Conservation (phyloP, 2,797 vertebrate genomes). For the Darevskia nairensis region DNA sequence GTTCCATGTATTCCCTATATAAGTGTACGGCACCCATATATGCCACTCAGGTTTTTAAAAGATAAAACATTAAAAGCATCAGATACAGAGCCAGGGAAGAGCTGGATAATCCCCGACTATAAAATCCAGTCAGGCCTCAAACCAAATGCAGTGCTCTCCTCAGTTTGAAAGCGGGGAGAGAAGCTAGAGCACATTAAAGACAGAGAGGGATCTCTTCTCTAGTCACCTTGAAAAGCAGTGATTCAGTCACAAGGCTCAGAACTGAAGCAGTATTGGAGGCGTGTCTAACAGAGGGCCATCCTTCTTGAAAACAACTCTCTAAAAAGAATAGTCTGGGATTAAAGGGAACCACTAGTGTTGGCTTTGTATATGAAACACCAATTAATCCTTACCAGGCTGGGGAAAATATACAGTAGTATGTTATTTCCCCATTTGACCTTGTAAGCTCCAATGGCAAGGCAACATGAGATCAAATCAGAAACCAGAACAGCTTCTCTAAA, state of each 20-base stretch:
- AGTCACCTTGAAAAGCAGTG: not conserved
- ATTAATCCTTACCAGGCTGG: not conserved
- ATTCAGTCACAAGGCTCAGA: not conserved
- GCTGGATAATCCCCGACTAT: constrained; percentile 13
- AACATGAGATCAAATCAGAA: no score
- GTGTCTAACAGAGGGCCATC: not conserved
- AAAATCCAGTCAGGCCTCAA: constrained; percentile 24
- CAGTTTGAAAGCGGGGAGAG: constrained; percentile 52
- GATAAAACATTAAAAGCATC: not conserved
- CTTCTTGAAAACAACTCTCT: constrained; percentile 26
- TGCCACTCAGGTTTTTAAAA: constrained; percentile 39
- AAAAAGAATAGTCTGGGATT: not conserved
- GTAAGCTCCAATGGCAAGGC: no score
- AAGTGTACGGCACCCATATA: constrained; percentile 8
- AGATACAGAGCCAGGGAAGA: constrained; percentile 16
- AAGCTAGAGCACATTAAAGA: constrained; percentile 24
- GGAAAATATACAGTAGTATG: not conserved
- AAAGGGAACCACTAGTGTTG: not conserved
- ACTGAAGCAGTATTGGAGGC: not conserved
- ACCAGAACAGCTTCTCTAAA: no score
- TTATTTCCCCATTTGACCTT: not conserved
- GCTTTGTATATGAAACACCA: no score
- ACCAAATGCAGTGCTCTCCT: constrained; percentile 22
- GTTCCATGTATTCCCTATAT: not conserved
- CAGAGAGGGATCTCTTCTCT: not conserved